Conservation (phyloP, 23 tunicate genomes). For the Halocynthia roretzi region DNA sequence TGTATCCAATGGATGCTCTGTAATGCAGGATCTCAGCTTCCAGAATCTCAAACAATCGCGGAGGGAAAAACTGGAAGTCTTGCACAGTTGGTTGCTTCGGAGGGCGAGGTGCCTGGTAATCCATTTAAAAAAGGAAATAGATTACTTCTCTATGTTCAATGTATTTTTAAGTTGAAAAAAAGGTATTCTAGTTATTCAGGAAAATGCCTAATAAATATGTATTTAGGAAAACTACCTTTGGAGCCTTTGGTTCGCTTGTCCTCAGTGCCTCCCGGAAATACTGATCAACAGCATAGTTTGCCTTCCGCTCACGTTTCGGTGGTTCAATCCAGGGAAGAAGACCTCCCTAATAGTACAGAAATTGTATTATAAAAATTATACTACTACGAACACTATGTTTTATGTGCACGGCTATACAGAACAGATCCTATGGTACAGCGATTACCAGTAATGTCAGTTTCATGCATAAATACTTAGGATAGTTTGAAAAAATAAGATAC, state of each 20-base stretch:
- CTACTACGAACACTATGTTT: too few species aligned
- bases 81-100: conserved; percentile 95
- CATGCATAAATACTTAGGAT: too few species aligned
- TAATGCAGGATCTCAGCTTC: conserved; percentile 84
- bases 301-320: conserved; percentile 94
- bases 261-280: conserved; percentile 96
- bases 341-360: conserved; percentile 18
- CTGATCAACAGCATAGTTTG: conserved; percentile 97
- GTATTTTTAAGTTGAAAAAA: too few species aligned
- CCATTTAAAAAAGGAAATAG: too few species aligned
- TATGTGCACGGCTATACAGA: too few species aligned
- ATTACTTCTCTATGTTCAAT: too few species aligned
- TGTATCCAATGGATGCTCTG: conserved; percentile 77
- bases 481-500: too few species aligned
- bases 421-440: too few species aligned
- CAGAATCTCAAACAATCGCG: conserved; percentile 71
- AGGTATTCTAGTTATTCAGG: not conserved
- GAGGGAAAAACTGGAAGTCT: conserved; percentile 97
- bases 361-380: too few species aligned
- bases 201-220: not conserved
- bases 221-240: conserved; percentile 43
- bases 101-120: conserved; percentile 81
- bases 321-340: conserved; percentile 98
- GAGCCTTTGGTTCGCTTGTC: conserved; percentile 88
- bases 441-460: too few species aligned